Conservation (phyloP, 64 coral and sea anemone genomes). For the Montipora sp. region DNA sequence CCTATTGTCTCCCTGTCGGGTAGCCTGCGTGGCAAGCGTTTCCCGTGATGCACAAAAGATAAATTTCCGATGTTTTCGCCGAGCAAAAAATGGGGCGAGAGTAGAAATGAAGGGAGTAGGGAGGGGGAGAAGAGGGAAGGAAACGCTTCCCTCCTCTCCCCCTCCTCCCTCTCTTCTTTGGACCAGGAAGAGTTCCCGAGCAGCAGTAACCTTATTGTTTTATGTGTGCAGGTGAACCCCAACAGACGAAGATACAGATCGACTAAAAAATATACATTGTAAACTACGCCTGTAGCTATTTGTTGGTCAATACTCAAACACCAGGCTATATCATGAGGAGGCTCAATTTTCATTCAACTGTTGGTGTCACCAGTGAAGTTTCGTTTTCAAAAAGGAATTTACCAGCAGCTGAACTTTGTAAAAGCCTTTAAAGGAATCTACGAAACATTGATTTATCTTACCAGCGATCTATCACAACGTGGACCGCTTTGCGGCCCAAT, state of each 20-base stretch:
- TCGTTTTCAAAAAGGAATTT: background rate
- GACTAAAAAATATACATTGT: background rate
- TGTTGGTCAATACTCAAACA: background rate
- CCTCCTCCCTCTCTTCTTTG: background rate
- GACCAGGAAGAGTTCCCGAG: conserved; percentile 14
- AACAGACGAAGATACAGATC: background rate
- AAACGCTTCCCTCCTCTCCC: too few species aligned
- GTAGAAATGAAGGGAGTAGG: too few species aligned
- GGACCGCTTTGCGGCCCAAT: too few species aligned
- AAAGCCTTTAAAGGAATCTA: background rate
- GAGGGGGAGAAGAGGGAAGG: too few species aligned
- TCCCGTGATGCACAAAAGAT: too few species aligned
- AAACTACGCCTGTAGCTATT: background rate
- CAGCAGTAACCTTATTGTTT: background rate
- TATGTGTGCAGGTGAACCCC: conserved; percentile 24
- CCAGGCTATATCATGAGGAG: background rate
- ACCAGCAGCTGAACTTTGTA: background rate
- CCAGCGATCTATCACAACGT: too few species aligned
- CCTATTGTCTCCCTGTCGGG: too few species aligned
- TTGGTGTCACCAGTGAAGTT: background rate
- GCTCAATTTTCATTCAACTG: background rate
- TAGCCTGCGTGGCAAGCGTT: too few species aligned
- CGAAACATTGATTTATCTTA: background rate
- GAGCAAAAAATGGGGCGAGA: too few species aligned
- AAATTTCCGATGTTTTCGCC: too few species aligned